Base-by-base conservation (phyloP, 2,797 vertebrate species). In the Fistularia tabacaria region DNA sequence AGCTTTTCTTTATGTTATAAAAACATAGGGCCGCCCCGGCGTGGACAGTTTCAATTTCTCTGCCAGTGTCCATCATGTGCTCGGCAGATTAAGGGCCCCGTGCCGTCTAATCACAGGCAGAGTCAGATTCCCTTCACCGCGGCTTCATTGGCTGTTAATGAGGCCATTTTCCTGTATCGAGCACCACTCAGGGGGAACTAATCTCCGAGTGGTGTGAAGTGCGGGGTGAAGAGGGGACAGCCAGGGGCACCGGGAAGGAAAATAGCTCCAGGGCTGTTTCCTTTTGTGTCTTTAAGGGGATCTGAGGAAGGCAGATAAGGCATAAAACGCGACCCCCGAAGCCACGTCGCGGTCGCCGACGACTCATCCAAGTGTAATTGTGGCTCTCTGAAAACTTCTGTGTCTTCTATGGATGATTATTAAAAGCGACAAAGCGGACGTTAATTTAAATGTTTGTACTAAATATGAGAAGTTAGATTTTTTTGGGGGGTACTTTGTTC, bases 1-100 rank as follows among this genome's bases (percentile, higher is more conserved):
- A 92, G 90, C 79, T 81, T 61, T 92, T 91, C 73, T 90, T 92
- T 90, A 92, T 89, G 85, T 90, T 92, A 87, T 89, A 90, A 89
- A 83, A 91, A 84, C 77, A 88, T 73, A 67, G 81, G 74, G 61
- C 81, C 79, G 56, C 89, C 89, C 88, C 86, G 69, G 82, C 86
- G 76, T 85, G 68, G 75, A 87, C 47, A 70, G 84, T 92, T 93
- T 92, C 87, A 87, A 83, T 90, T 92, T 87, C 77, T 85, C 82
- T 81, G 47, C 65, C 77, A 79, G 69, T 71, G 67, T 75, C 88
- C 81, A 90, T 92, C 84, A 85, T 86, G 88, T 74, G 64, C 79
- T 57, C 67, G 85, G 81, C 79, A 92, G 90, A 89, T 77, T 85
- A 85, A 91, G 81, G 77, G 82, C 63, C 84, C 62, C 84, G 66